phyloP scores from a whole-genome alignment of 64 coral and sea anemone species.

The Montipora sp. region DNA sequence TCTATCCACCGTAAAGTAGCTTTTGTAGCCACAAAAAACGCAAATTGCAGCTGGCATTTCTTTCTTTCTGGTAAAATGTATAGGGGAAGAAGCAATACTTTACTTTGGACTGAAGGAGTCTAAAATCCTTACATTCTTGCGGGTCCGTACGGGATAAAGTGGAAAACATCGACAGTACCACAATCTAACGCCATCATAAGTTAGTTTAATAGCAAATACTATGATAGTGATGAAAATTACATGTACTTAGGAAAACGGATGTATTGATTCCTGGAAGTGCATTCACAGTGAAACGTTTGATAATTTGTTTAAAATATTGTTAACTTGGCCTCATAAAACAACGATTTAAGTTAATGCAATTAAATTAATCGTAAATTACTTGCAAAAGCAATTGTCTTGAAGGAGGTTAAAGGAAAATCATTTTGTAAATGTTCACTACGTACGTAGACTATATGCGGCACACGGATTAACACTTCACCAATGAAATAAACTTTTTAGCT shows the following conservation, averaged over 20 bases:
- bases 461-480: background rate
- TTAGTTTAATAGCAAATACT: slow-evolving; percentile 44
- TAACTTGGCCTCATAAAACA: slow-evolving; percentile 16
- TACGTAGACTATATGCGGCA: background rate
- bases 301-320: slow-evolving; percentile 36
- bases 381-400: background rate
- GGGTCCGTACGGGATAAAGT: no score
- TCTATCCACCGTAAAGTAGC: background rate
- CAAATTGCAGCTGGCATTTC: background rate
- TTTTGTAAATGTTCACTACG: background rate
- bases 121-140: background rate
- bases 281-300: background rate
- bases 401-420: background rate
- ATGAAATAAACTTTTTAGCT: no score
- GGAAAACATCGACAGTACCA: no score
- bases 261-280: background rate
- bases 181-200: no score
- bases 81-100: no score
- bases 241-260: background rate
- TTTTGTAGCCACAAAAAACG: background rate
- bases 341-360: background rate
- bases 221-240: slow-evolving; percentile 1
- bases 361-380: slow-evolving; percentile 3
- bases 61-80: no score
- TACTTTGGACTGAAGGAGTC: no score